These are phyloP conservation scores for Anhinga anhinga DNA, from an alignment of 2,113 vertebrate genomes.

Conservation along the genomic window DNA sequence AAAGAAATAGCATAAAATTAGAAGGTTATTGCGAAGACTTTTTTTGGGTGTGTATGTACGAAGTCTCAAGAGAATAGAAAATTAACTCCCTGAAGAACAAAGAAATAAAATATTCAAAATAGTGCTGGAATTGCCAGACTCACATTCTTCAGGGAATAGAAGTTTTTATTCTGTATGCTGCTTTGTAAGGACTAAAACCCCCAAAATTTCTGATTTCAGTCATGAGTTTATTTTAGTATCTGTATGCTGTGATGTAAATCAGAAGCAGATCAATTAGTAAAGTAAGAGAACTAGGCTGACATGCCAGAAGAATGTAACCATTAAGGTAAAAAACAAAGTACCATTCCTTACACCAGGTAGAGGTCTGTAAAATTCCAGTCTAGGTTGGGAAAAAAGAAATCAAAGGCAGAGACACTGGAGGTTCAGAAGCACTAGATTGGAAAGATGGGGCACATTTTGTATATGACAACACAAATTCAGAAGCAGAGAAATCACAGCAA, in stretches of 20 bases:
- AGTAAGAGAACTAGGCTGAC: background rate
- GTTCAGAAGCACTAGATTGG: background rate
- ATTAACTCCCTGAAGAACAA: background rate
- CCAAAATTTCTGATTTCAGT: background rate
- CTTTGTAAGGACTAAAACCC: background rate
- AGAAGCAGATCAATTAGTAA: background rate
- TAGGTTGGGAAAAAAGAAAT: background rate
- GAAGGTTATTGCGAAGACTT: background rate
- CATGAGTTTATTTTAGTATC: background rate
- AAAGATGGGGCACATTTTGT: background rate
- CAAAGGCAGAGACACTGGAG: background rate
- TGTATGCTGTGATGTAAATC: background rate
- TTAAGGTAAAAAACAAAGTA: background rate
- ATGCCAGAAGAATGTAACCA: background rate
- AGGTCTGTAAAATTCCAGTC: background rate
- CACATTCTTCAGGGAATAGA: background rate
- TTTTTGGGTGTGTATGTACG: background rate
- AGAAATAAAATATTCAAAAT: background rate
- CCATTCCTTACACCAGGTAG: background rate
- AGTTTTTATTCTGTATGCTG: background rate
- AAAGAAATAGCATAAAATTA: background rate
- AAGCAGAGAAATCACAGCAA: background rate
- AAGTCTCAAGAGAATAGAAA: background rate
- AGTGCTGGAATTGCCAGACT: background rate
- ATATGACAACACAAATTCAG: background rate